phyloP scores from a whole-genome alignment of 2,113 vertebrate genomes.

The Notarius quadriscutis region DNA sequence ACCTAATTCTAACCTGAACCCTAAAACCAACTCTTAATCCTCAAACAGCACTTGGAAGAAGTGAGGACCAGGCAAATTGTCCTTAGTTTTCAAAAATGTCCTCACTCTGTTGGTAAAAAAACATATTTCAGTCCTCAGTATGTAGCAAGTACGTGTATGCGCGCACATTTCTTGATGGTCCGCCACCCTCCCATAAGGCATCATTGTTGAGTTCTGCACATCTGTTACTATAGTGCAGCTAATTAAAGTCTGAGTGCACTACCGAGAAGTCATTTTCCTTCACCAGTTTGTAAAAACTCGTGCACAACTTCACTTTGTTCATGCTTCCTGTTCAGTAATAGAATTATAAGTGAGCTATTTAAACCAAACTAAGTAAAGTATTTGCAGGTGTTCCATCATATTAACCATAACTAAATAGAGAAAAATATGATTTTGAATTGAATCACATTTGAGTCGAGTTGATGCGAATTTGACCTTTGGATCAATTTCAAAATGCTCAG shows the following conservation, averaged over 20 bases:
- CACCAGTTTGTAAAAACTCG: neutral
- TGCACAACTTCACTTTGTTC: neutral
- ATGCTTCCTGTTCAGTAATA: neutral
- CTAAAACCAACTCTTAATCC: too few relatives aligned
- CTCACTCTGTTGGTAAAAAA: too few relatives aligned
- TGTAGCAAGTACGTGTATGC: too few relatives aligned
- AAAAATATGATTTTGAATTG: too few relatives aligned
- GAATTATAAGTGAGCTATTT: neutral
- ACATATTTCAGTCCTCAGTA: too few relatives aligned
- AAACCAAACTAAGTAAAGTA: neutral
- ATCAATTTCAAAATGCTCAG: neutral
- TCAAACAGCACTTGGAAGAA: too few relatives aligned
- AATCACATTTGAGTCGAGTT: too few relatives aligned
- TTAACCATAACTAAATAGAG: too few relatives aligned
- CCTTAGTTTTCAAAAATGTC: too few relatives aligned
- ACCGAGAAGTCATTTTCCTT: neutral
- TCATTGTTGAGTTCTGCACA: slow-evolving; percentile 33
- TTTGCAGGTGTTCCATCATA: neutral
- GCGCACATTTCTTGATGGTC: neutral
- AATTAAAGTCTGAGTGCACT: slow-evolving; percentile 20
- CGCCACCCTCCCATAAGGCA: slow-evolving; percentile 36
- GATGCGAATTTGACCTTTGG: neutral
- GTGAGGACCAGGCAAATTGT: too few relatives aligned
- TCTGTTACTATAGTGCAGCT: slow-evolving; percentile 26
- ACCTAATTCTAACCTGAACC: too few relatives aligned